Evolutionary conservation across 1,140 invertebrate species (phyloP).

Genomic region (Zaprionus ornatus): DNA sequence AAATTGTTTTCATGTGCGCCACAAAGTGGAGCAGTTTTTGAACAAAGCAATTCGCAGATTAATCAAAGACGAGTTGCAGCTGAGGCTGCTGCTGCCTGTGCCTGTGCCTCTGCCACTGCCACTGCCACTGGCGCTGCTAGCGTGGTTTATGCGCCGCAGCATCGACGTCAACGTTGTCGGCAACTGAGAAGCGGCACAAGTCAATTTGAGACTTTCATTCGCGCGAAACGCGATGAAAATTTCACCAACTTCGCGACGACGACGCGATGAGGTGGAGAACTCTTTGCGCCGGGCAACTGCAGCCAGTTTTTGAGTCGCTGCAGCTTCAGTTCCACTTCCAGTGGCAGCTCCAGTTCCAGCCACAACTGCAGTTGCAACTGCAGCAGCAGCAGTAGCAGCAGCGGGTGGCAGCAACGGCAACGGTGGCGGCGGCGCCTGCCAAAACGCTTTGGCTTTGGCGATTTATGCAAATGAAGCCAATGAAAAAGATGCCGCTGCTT

Average conservation of each 20-base stretch:
- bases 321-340: conserved; percentile 23
- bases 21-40: conserved; percentile 80
- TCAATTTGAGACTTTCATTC: conserved; percentile 82
- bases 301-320: conserved; percentile 41
- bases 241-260: conserved; percentile 60
- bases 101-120: conserved; percentile 6
- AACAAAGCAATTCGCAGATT: conserved; percentile 83
- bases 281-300: conserved; percentile 22
- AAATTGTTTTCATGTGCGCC: conserved; percentile 77
- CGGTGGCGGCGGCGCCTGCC: conserved; percentile 14
- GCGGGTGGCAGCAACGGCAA: conserved; percentile 31
- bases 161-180: not conserved
- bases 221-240: conserved; percentile 81
- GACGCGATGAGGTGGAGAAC: conserved; percentile 45
- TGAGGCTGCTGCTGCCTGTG: no score
- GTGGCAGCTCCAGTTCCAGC: conserved; percentile 38
- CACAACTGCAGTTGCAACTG: conserved; percentile 31
- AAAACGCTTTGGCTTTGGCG: conserved; percentile 23
- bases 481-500: conserved; percentile 71
- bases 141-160: conserved; percentile 55
- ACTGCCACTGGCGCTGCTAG: conserved; percentile 14
- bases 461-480: conserved; percentile 75
- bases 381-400: conserved; percentile 11
- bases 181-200: conserved; percentile 76
- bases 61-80: conserved; percentile 61